Evolutionary conservation across 2,113 vertebrate genomes (phyloP), one percentile per base, ranked within the genome.

Genomic region (Thunnus maccoyii): DNA sequence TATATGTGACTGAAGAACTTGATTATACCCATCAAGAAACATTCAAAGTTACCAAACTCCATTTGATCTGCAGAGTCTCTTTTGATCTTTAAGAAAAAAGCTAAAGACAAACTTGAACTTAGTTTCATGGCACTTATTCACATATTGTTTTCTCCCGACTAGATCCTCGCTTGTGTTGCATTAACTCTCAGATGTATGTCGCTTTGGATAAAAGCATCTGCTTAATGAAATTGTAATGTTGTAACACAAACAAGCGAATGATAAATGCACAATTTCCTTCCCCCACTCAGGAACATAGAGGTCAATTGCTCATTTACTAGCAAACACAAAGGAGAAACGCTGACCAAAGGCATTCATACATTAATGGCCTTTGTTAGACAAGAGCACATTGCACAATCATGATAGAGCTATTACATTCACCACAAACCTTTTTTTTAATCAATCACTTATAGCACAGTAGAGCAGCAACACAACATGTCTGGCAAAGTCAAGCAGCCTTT

Each of bases 361-460:
- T 3, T 54, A 73, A 67, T 63, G 46, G 50, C 65, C 58, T 84
- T 66, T 73, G 56, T 66, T 46, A 67, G 57, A 71, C 13, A 15
- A 73, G 27, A 77, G 72, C 68, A 78, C 58, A 79, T 70, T 68
- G 16, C 10, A 25, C 17, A 1, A 48, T 17, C 54, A 64, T 58
- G 11, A 67, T 47, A 5, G 13, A 54, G 50, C 61, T 68, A 51
- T 70, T 63, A 55, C 15, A 32, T 20, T 48, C 7, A 72, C 58
- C 12, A 25, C 16, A 32, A 54, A 46, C 41, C 20, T 70, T 48
- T 58, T 50, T 41, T 66, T 5, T 30, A 61, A 76, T 79, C 60
- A 46, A 61, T 79, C 76, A 52, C 18, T 44, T 65, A n/a, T 41
- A 41, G 36, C 36, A 20, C 15, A 44, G 15, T 13, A 25, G 16